These are phyloP conservation scores for Cerastoderma edule DNA, from an alignment of 2,888 invertebrate genomes.

Conservation along the genomic window DNA sequence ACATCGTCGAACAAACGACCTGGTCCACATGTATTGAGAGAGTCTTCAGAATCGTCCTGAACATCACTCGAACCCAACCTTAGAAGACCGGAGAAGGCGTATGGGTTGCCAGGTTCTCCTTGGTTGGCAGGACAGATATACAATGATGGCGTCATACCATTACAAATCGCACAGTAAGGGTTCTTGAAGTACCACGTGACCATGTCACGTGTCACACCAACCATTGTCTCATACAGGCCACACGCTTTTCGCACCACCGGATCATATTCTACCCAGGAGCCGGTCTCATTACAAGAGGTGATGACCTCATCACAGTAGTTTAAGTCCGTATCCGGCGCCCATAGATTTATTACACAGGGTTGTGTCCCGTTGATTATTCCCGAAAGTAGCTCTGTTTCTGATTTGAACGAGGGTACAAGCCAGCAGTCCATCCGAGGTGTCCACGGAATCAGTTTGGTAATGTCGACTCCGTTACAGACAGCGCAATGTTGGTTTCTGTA, in stretches of 20 bases:
- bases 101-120: neutral
- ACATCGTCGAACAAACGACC: no score
- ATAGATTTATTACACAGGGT: neutral
- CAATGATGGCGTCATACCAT: conserved; percentile 9
- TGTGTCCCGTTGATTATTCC: neutral
- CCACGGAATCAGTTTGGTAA: neutral
- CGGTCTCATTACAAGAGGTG: neutral
- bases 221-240: neutral
- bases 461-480: conserved; percentile 8
- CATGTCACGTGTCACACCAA: neutral
- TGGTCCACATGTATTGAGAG: no score
- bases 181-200: neutral
- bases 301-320: neutral
- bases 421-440: neutral
- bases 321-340: neutral
- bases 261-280: conserved; percentile 13
- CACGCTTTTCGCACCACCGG: conserved; percentile 11
- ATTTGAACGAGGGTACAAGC: neutral
- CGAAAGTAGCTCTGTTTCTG: neutral
- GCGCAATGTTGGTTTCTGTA: conserved; percentile 35
- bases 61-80: neutral
- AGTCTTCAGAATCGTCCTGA: no score
- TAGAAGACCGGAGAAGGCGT: conserved; percentile 29
- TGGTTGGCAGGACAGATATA: neutral
- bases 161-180: conserved; percentile 31